Conservation (phyloP, 2,797 vertebrate genomes). For the Sebastes nivosus region DNA sequence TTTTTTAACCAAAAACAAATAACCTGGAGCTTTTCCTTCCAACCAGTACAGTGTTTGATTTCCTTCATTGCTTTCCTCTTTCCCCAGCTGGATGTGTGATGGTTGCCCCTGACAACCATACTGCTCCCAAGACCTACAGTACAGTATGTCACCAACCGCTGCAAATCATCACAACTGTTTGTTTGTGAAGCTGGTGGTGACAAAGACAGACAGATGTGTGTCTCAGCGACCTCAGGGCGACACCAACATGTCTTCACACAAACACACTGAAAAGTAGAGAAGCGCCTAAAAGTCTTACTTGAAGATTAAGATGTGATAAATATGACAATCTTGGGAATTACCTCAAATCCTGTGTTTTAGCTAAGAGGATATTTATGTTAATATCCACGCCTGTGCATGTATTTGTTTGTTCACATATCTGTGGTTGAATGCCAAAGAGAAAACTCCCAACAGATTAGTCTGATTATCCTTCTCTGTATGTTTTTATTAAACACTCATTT, state of each 20-base stretch:
- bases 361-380: conserved; percentile 38
- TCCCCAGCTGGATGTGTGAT: neutral
- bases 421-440: neutral
- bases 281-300: conserved; percentile 29
- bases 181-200: neutral
- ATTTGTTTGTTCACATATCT: neutral
- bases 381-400: conserved; percentile 4
- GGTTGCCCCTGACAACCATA: neutral
- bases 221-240: neutral
- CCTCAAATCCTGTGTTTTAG: conserved; percentile 40
- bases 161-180: neutral
- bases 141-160: neutral
- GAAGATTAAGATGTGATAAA: conserved; percentile 51
- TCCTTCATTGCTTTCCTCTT: neutral
- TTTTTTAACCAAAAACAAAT: neutral
- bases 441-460: neutral
- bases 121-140: neutral
- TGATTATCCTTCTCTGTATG: neutral
- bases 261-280: conserved; percentile 2
- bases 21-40: neutral
- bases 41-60: neutral
- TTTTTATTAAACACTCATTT: neutral
- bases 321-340: conserved; percentile 41
- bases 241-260: neutral
- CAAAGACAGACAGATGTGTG: conserved; percentile 4